Evolutionary conservation across 2,113 vertebrate genomes (phyloP).

Genomic region (Melanerpes aurifrons): DNA sequence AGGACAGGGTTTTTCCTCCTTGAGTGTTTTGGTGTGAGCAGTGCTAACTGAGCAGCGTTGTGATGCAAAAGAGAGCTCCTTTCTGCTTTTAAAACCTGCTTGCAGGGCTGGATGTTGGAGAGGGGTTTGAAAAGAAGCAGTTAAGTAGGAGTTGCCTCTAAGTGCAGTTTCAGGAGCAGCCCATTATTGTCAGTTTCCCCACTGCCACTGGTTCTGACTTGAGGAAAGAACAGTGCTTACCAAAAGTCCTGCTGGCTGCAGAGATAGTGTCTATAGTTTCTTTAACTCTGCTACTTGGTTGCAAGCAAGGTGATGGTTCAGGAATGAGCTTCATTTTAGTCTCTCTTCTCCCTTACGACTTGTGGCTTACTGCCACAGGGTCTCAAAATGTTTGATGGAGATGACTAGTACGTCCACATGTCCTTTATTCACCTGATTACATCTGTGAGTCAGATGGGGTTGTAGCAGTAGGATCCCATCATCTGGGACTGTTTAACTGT

Average conservation of each 20-base stretch:
- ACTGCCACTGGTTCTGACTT: neutral
- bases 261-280: neutral
- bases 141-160: neutral
- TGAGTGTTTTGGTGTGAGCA: neutral
- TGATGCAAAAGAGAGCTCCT: neutral
- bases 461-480: fast-evolving
- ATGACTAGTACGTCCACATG: fast-evolving
- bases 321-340: neutral
- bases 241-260: neutral
- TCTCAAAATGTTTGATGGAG: neutral
- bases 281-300: neutral
- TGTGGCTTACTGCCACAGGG: fast-evolving
- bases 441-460: neutral
- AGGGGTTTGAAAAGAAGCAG: neutral
- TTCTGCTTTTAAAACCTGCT: neutral
- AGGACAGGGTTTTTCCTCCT: neutral
- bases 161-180: neutral
- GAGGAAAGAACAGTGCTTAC: neutral
- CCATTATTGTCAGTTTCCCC: neutral
- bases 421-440: neutral
- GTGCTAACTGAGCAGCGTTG: neutral
- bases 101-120: neutral
- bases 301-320: neutral
- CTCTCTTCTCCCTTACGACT: neutral
- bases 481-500: fast-evolving